Percentiles rank a stretch among this genome's conserved stretches.
Evolutionary conservation across 2,797 vertebrate genomes (phyloP).

Genomic region (Huso huso): DNA sequence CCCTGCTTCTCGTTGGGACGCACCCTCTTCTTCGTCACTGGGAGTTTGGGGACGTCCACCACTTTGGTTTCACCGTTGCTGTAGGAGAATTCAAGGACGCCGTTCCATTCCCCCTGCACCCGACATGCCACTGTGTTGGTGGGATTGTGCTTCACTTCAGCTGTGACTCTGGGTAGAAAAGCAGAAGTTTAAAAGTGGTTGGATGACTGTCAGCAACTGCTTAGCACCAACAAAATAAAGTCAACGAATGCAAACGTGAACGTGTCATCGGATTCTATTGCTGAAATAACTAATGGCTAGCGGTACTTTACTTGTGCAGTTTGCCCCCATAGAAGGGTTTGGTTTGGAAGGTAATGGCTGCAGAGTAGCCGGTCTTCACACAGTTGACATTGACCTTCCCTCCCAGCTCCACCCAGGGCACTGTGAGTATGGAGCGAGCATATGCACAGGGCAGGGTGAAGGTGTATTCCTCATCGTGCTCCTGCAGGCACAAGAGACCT

Average conservation of each 20-base stretch:
- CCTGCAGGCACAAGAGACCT: constrained; percentile 83
- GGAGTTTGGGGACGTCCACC: constrained; percentile 80
- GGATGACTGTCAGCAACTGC: background rate
- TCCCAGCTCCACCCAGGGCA: constrained; percentile 95
- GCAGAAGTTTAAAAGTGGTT: background rate
- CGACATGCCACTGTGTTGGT: constrained; percentile 81
- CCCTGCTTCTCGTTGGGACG: constrained; percentile 82
- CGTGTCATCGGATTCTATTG: constrained; percentile 13
- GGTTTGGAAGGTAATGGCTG: constrained; percentile 94
- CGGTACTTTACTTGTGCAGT: constrained; percentile 75
- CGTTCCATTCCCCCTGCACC: constrained; percentile 96
- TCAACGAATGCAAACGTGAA: background rate
- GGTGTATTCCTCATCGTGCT: constrained; percentile 88
- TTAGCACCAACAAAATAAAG: background rate
- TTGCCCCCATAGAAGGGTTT: constrained; percentile 97
- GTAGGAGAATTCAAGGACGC: constrained; percentile 81
- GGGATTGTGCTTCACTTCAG: constrained; percentile 89
- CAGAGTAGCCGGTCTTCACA: constrained; percentile 84
- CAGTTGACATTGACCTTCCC: constrained; percentile 92
- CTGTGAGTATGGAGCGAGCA: constrained; percentile 93
- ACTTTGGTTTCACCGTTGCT: constrained; percentile 72
- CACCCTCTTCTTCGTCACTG: constrained; percentile 77
- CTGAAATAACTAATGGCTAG: constrained; percentile 23
- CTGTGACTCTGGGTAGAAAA: constrained; percentile 69
- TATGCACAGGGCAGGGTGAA: constrained; percentile 93